Conservation (phyloP, 2,888 invertebrate species). For the Aproaerema taeniolella region DNA sequence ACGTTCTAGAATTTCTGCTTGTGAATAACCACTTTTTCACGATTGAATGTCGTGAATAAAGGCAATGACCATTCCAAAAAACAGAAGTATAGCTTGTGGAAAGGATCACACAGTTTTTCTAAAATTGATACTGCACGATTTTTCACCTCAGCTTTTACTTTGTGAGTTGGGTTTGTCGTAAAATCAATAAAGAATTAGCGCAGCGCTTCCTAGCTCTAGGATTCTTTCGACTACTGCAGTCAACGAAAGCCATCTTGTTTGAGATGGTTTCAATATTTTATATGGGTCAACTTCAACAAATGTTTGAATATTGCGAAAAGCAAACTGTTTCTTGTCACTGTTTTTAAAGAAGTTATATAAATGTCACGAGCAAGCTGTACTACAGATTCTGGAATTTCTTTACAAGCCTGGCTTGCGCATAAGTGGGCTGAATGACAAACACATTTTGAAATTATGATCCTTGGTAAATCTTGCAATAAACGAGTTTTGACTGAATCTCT, state of each 20-base stretch:
- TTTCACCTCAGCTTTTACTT: slow-evolving; percentile 18
- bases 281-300: slow-evolving; percentile 11
- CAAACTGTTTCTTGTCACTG: slow-evolving; percentile 9
- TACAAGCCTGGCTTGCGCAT: too few relatives aligned
- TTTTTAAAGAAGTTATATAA: slow-evolving; percentile 9
- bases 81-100: too few relatives aligned
- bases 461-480: too few relatives aligned
- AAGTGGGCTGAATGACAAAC: too few relatives aligned
- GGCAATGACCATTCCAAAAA: too few relatives aligned
- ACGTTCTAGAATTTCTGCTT: too few relatives aligned
- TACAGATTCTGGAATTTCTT: slow-evolving; percentile 7
- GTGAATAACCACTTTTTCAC: too few relatives aligned
- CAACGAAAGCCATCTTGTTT: slow-evolving; percentile 10
- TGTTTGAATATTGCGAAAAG: slow-evolving; percentile 6
- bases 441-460: too few relatives aligned
- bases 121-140: too few relatives aligned
- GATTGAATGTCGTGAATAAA: too few relatives aligned
- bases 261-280: slow-evolving; percentile 11
- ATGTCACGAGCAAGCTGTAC: slow-evolving; percentile 8
- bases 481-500: too few relatives aligned
- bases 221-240: slow-evolving; percentile 7
- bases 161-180: slow-evolving; percentile 14
- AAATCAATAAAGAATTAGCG: slow-evolving; percentile 16
- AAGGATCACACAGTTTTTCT: too few relatives aligned
- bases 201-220: slow-evolving; percentile 6